Percentiles rank a stretch among this genome's conserved stretches.
Evolutionary conservation across 2,113 vertebrate species (phyloP).

Genomic region (Rhinogobius similis): DNA sequence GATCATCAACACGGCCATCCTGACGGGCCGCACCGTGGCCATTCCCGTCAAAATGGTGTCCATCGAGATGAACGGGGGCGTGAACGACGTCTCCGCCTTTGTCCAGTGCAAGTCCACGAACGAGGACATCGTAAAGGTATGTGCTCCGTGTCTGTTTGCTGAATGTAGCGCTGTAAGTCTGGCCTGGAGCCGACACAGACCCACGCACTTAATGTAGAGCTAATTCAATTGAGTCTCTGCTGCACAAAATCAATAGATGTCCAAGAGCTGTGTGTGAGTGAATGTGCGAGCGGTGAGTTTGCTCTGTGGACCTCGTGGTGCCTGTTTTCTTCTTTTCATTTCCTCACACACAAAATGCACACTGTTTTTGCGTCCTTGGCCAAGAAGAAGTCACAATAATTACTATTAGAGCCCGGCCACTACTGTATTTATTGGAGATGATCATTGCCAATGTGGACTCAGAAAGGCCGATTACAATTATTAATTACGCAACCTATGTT

Average conservation of each 20-base stretch:
- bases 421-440: too few species aligned
- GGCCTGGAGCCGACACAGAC: conserved; percentile 13
- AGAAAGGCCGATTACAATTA: too few species aligned
- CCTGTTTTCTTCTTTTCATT: not conserved
- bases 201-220: conserved; percentile 8
- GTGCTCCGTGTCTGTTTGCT: conserved; percentile 14
- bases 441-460: too few species aligned
- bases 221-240: conserved; percentile 46
- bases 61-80: conserved; percentile 87
- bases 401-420: too few species aligned
- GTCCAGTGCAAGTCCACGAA: conserved; percentile 95
- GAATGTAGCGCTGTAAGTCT: conserved; percentile 35
- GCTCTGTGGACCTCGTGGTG: not conserved
- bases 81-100: conserved; percentile 86
- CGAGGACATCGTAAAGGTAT: conserved; percentile 96
- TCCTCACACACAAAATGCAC: not conserved
- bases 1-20: conserved; percentile 97
- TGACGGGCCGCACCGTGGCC: conserved; percentile 93
- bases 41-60: conserved; percentile 96
- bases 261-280: not conserved
- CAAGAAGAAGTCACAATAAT: too few species aligned
- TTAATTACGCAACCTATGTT: too few species aligned
- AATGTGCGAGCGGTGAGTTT: too few species aligned
- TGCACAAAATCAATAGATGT: conserved; percentile 37
- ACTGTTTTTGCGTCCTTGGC: not conserved